Conservation (phyloP, 2,888 invertebrate species). For the Geophilus truncorum region DNA sequence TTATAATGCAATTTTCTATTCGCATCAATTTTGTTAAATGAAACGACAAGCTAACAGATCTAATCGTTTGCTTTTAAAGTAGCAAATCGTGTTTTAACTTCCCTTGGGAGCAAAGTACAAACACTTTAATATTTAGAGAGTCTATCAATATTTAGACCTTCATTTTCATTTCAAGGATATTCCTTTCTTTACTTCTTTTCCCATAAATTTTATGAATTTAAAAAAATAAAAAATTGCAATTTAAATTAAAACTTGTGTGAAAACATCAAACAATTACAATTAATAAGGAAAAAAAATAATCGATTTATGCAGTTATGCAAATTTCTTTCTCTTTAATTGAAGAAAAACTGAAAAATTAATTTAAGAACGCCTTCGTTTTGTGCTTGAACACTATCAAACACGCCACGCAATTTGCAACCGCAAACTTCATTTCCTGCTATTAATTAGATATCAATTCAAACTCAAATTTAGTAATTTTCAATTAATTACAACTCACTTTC, state of each 20-base stretch:
- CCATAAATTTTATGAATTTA: too few species aligned
- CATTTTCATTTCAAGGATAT: not conserved
- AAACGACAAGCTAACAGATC: not conserved
- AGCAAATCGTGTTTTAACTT: not conserved
- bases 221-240: too few species aligned
- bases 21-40: too few species aligned
- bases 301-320: too few species aligned
- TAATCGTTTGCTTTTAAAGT: not conserved
- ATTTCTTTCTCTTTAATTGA: not conserved
- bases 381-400: not conserved
- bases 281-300: too few species aligned
- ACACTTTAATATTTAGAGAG: not conserved
- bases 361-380: too few species aligned
- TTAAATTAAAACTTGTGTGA: too few species aligned
- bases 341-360: too few species aligned
- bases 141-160: not conserved
- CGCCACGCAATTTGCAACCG: not conserved
- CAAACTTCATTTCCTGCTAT: not conserved
- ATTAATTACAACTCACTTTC: not conserved
- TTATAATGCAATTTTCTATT: not conserved
- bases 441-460: not conserved
- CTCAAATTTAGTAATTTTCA: not conserved
- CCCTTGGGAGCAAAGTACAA: not conserved
- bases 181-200: too few species aligned
- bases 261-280: not conserved